Evolutionary conservation across 2,113 vertebrate species (phyloP).

Genomic region (Nyctereutes procyonoides): DNA sequence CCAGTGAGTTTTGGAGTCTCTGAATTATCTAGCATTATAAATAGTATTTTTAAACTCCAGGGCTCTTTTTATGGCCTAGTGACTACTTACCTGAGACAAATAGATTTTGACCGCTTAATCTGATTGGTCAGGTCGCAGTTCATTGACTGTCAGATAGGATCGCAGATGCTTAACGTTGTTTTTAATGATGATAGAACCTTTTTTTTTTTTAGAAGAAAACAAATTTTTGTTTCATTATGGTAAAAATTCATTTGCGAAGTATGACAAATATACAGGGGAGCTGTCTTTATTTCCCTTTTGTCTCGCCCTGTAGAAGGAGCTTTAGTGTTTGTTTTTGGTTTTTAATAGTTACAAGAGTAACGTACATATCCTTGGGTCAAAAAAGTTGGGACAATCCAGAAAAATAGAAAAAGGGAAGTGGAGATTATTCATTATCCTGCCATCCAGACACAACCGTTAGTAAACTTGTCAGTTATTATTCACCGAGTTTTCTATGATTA

Average conservation of each 20-base stretch:
- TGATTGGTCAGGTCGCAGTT: constrained; percentile 79
- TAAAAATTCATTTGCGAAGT: constrained; percentile 25
- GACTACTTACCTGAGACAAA: constrained; percentile 80
- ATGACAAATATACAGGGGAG: neutral
- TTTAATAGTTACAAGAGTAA: neutral
- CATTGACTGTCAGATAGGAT: constrained; percentile 72
- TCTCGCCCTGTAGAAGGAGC: neutral
- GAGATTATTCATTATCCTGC: neutral
- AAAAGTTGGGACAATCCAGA: neutral
- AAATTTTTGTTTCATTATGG: constrained; percentile 16
- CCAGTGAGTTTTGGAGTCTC: neutral
- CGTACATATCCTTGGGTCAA: neutral
- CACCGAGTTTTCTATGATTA: constrained; percentile 8
- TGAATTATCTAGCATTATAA: constrained; percentile 14
- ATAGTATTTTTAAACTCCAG: constrained; percentile 60
- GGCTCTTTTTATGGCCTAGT: constrained; percentile 32
- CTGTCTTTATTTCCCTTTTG: neutral
- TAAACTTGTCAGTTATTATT: neutral
- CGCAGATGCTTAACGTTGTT: neutral
- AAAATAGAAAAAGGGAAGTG: constrained; percentile 3
- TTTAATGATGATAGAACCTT: constrained; percentile 39
- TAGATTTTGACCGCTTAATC: constrained; percentile 83
- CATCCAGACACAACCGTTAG: neutral
- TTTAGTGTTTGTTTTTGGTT: constrained; percentile 18
- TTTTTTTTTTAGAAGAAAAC: constrained; percentile 1